Evolutionary conservation across 2,113 vertebrate genomes (phyloP).

Genomic region (Ochotona curzoniae): DNA sequence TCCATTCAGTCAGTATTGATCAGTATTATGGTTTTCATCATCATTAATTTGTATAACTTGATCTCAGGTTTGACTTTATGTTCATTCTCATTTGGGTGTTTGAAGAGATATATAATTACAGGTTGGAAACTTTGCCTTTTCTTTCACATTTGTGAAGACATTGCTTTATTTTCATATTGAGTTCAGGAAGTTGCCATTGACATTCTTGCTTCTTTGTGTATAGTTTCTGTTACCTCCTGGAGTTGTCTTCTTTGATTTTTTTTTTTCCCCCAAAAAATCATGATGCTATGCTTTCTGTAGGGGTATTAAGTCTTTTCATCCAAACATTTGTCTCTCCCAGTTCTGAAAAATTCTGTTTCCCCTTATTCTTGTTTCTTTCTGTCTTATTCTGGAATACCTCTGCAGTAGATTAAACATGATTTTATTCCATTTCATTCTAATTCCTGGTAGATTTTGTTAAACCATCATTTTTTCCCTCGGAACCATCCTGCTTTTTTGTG

Average conservation of each 20-base stretch:
- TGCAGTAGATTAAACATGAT: neutral
- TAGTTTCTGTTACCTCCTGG: neutral
- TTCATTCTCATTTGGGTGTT: neutral
- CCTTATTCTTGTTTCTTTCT: neutral
- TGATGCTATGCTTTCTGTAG: neutral
- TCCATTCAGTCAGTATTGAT: neutral
- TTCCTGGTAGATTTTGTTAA: conserved; percentile 14
- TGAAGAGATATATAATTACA: neutral
- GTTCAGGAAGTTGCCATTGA: neutral
- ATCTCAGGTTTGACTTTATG: neutral
- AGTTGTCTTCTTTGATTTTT: neutral
- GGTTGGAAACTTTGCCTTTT: neutral
- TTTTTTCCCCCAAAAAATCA: neutral
- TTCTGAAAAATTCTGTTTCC: conserved; percentile 40
- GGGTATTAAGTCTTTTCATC: neutral
- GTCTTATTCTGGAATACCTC: neutral
- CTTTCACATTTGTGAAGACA: neutral
- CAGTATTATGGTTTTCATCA: neutral
- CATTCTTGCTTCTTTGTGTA: neutral
- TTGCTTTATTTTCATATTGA: neutral
- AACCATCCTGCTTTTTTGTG: neutral
- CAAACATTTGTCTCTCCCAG: neutral
- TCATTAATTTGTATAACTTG: neutral
- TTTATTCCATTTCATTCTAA: neutral
- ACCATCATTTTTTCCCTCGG: neutral